phyloP scores from a whole-genome alignment of 2,888 invertebrate genomes.

The Endotricha flammealis region DNA sequence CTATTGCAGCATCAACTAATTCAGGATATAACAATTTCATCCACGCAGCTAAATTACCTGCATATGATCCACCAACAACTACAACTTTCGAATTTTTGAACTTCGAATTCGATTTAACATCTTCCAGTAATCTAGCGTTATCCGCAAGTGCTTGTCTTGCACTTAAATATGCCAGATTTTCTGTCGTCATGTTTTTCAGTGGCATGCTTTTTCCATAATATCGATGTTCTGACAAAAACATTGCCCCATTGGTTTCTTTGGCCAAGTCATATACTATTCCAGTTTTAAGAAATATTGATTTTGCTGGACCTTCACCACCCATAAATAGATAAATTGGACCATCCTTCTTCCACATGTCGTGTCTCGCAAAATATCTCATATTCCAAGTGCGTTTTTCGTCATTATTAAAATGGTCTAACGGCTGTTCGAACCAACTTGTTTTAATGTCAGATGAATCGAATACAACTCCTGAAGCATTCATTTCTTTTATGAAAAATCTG shows the following conservation, averaged over 20 bases:
- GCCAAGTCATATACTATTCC: conserved; percentile 55
- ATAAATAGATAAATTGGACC: conserved; percentile 58
- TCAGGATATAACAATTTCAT: conserved; percentile 54
- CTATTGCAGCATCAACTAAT: conserved; percentile 56
- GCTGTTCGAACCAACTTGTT: conserved; percentile 50
- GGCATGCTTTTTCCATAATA: conserved; percentile 64
- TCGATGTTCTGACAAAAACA: conserved; percentile 58
- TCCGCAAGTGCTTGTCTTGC: conserved; percentile 61
- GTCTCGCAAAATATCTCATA: conserved; percentile 58
- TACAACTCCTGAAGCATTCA: conserved; percentile 22
- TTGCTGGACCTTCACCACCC: conserved; percentile 50
- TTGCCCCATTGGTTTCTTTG: conserved; percentile 58
- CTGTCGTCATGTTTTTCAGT: conserved; percentile 34
- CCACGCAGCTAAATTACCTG: conserved; percentile 67
- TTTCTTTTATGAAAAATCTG: conserved; percentile 35
- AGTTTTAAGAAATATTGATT: conserved; percentile 39
- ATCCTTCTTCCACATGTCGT: conserved; percentile 41
- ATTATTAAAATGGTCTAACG: conserved; percentile 53
- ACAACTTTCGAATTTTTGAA: conserved; percentile 53
- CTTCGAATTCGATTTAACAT: conserved; percentile 34
- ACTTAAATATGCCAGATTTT: conserved; percentile 51
- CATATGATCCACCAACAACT: conserved; percentile 60
- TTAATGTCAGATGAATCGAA: conserved; percentile 25
- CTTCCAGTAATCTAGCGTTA: conserved; percentile 39
- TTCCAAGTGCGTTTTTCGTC: conserved; percentile 46